Base-by-base conservation (phyloP, 2,888 invertebrate genomes). In the Dryomyza anilis region DNA sequence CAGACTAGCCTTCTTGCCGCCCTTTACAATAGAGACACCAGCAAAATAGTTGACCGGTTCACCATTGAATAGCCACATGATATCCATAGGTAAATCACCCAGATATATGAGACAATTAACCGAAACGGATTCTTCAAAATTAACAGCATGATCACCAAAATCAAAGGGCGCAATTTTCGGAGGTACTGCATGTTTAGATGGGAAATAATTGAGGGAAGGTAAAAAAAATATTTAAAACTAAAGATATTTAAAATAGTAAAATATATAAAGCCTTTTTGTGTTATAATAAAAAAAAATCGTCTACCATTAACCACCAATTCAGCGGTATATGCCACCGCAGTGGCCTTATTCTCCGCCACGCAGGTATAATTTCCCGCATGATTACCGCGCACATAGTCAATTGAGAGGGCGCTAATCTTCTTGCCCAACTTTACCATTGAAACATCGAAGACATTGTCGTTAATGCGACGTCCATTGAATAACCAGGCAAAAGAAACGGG, bases 311-410 rank as follows among this genome's bases (percentile, higher is more conserved):
- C 85, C 80, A 87, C 83, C 80, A 88, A 81, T 82, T 86, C 83
- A 74, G 89, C 87, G 57, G 88, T 86, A 75, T 87, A 86, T 69
- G 86, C 86, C 62, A 86, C 85, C 65, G 85, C 82, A 62, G 88
- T 89, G 53, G 89, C 90, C 61, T 82, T 81, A 81, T 92, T 92
- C 70, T 83, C 84, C 30, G 87, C 91, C 70, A 87, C 85, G 80
- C 92, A 92, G 65, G 89, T 90, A 79, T 90, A 92, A 72, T 88
- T 86, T 63, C 91, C 91, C 48, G 89, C 88, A 75, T 91, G 90
- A 73, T 85, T 86, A 56, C 87, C 89, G 65, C 88, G 87, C 67
- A 91, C 87, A 43, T 88, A 86, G 73, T 91, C 90, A 73, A 92
- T 91, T 48, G 88, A 89, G 63, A 92, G 84, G 50, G 88, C 87